Evolutionary conservation across 1,140 invertebrate genomes (phyloP), one percentile per base, ranked within the genome.

Genomic region (Pseudomyrmex dendroicus): DNA sequence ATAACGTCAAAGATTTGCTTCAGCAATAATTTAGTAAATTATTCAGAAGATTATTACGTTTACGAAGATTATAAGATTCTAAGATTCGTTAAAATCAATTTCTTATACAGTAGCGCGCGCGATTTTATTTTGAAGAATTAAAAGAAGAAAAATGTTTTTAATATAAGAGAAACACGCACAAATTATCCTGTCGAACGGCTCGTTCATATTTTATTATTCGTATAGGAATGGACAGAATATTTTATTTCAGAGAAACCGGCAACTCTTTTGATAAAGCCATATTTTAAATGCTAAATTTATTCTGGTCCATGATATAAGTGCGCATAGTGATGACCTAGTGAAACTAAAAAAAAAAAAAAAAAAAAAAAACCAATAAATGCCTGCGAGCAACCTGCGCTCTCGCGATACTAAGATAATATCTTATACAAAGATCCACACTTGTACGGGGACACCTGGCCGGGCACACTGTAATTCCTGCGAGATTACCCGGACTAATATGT

Each of bases 241-340:
- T 17, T 68, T 25, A 76, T 64, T 35, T 59, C 56, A 10, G 12
- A 57, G 15, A 20, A 72, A 72, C 8, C 64, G 44, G 10, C 5
- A 3, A 10, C 54, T 35, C 35, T 35, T 7, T 44, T 50, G 22
- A 80, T 80, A 59, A 72, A 72, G 66, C 44, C n/a, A 17, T 70
- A 80, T 25, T 80, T 80, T 70, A 64, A 44, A 80, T 72, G 44
- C 7, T 50, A 61, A 78, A 70, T 78, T 25, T 25, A 25, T 25
- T 15, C 22, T 25, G 1, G 20, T 0, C 20, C 20, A 20, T 20
- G 20, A 20, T 20, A 20, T 20, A 20, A 20, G 20, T 20, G 20
- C 20, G 20, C 20, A 20, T 20, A 20, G 20, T 20, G 20, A 20
- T 20, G 20, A 20, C 20, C 20, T 20, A 20, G 20, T 20, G 20